These are phyloP conservation scores for Ptilorrhoa leucosticta DNA, from an alignment of 2,113 vertebrate species.

Conservation along the genomic window DNA sequence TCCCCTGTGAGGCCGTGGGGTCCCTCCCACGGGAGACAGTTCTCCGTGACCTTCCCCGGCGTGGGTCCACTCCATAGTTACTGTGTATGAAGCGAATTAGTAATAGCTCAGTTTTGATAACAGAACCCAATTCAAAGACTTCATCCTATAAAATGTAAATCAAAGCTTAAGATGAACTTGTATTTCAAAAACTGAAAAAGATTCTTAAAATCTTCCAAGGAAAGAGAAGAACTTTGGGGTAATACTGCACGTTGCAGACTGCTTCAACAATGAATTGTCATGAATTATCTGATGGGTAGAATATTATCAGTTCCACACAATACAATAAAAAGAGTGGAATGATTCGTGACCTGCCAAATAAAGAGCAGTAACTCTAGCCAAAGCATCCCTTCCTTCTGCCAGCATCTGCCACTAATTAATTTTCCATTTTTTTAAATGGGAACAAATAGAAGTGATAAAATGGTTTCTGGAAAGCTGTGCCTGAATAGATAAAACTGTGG, in stretches of 20 bases:
- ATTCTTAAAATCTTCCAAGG: neutral
- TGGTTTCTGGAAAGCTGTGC: slow-evolving; percentile 8
- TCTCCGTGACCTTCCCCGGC: too few species aligned
- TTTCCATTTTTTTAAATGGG: slow-evolving; percentile 52
- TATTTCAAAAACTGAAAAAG: neutral
- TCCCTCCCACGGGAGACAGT: too few species aligned
- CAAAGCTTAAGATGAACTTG: neutral
- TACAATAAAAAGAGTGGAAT: neutral
- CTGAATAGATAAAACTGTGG: slow-evolving; percentile 28
- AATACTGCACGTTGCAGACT: neutral
- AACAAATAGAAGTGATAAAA: slow-evolving; percentile 61
- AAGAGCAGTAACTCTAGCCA: neutral
- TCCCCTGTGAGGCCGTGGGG: too few species aligned
- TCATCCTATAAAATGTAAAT: neutral
- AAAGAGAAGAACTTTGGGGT: neutral
- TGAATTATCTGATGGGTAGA: neutral
- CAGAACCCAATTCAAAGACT: neutral
- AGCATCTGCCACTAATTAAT: slow-evolving; percentile 8
- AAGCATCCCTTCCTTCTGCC: neutral
- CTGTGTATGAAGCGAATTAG: neutral
- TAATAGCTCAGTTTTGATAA: neutral
- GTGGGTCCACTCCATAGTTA: too few species aligned
- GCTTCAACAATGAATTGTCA: neutral
- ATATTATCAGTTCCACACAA: neutral
- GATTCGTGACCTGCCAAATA: neutral